A percentile compares a stretch with the other conserved stretches of the same genome.
Evolutionary conservation across 2,113 vertebrate species (phyloP).

Genomic region (Corapipo altera): DNA sequence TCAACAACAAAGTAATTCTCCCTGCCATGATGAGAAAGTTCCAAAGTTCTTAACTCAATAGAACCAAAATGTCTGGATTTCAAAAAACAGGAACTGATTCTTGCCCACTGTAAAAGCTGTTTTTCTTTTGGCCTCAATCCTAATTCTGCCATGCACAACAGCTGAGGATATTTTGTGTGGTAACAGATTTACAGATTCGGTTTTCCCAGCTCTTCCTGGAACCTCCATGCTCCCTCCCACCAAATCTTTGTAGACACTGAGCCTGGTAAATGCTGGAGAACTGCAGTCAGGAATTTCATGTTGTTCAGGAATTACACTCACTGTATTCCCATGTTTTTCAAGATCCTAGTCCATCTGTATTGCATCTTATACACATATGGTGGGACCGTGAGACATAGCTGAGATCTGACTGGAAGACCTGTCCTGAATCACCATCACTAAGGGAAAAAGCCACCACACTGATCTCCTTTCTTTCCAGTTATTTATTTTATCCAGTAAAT

Average conservation of each 20-base stretch:
- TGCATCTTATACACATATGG: not conserved
- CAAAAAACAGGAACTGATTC: not conserved
- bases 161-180: not conserved
- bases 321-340: not conserved
- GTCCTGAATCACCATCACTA: not conserved
- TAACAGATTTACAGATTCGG: not conserved
- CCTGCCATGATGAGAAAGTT: not conserved
- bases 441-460: not conserved
- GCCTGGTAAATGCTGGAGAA: not conserved
- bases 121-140: not conserved
- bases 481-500: not conserved
- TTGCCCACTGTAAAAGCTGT: not conserved
- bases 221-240: not conserved
- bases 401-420: not conserved
- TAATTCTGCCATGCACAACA: not conserved
- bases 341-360: not conserved
- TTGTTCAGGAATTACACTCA: not conserved
- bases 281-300: not conserved
- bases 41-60: not conserved
- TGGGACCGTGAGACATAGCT: fast-evolving
- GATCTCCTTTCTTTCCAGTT: not conserved
- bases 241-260: not conserved
- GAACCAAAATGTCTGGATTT: not conserved
- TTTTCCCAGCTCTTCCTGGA: not conserved
- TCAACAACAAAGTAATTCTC: not conserved